A percentile compares a stretch with the other conserved stretches of the same genome.
phyloP scores from a whole-genome alignment of 2,113 vertebrate genomes.

The Nanorana parkeri region DNA sequence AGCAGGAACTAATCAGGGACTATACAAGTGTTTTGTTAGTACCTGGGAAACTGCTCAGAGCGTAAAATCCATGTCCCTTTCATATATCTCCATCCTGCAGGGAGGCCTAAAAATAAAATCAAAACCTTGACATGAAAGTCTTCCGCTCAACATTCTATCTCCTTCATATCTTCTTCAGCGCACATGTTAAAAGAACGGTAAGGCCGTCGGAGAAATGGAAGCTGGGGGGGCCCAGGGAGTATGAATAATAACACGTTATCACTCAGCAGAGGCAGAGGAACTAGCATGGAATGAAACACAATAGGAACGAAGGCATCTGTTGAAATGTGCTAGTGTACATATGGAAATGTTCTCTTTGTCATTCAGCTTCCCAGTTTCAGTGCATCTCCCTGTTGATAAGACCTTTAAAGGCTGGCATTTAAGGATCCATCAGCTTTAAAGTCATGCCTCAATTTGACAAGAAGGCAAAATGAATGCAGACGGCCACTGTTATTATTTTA shows the following conservation, averaged over 20 bases:
- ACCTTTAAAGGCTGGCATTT: conserved; percentile 35
- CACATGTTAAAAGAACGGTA: conserved; percentile 42
- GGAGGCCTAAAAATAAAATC: conserved; percentile 55
- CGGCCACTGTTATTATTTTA: not conserved
- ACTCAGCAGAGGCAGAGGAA: conserved; percentile 23
- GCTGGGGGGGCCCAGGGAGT: not conserved
- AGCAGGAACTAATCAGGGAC: conserved; percentile 63
- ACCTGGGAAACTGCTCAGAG: conserved; percentile 59
- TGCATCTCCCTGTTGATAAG: conserved; percentile 38
- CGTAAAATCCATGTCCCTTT: conserved; percentile 58
- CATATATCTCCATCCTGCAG: conserved; percentile 56
- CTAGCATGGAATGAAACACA: conserved; percentile 21
- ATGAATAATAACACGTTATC: conserved; percentile 51
- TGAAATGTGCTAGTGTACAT: conserved; percentile 39
- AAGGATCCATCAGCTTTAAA: conserved; percentile 32
- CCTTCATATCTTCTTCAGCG: conserved; percentile 36
- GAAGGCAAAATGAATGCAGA: not conserved
- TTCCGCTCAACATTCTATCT: conserved; percentile 32
- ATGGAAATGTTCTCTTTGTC: conserved; percentile 29
- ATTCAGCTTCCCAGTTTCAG: conserved; percentile 14
- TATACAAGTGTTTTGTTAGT: conserved; percentile 54
- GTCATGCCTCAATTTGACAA: not conserved
- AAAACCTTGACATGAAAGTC: conserved; percentile 57
- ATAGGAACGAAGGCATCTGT: conserved; percentile 35
- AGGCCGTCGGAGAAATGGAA: not conserved